Evolutionary conservation across 2,888 invertebrate species (phyloP).

Genomic region (Pollenia angustigena): DNA sequence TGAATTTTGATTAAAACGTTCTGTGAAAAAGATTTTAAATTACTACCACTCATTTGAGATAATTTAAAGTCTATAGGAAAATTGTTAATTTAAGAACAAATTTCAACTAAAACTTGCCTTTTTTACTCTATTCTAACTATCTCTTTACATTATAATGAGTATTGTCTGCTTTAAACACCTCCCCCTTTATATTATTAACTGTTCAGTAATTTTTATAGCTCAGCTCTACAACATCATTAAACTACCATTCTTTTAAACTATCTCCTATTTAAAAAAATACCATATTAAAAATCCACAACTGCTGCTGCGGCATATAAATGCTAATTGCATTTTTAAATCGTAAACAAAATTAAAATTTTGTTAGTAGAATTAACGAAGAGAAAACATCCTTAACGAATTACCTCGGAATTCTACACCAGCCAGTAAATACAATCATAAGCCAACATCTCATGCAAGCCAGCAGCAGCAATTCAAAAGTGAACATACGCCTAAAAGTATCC

Average conservation of each 20-base stretch:
- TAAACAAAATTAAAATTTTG: slow-evolving; percentile 33
- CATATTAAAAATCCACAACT: slow-evolving; percentile 13
- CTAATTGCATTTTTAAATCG: slow-evolving; percentile 44
- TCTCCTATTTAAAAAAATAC: background rate
- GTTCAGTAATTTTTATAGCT: too few relatives aligned
- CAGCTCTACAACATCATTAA: background rate
- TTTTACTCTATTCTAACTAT: too few relatives aligned
- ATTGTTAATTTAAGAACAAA: too few relatives aligned
- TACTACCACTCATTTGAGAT: too few relatives aligned
- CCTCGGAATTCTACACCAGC: background rate
- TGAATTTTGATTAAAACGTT: too few relatives aligned
- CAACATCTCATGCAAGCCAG: background rate
- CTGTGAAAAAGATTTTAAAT: too few relatives aligned
- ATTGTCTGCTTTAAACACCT: too few relatives aligned
- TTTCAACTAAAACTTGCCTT: too few relatives aligned
- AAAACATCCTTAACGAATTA: slow-evolving; percentile 8
- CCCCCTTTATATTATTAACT: too few relatives aligned
- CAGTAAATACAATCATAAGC: background rate
- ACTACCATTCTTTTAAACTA: slow-evolving; percentile 2
- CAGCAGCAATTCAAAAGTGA: slow-evolving; percentile 16
- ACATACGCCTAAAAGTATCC: slow-evolving; percentile 35
- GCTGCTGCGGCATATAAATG: slow-evolving; percentile 25
- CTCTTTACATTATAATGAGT: too few relatives aligned
- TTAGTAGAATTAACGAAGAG: background rate
- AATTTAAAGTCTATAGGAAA: too few relatives aligned